Evolutionary conservation across 2,888 invertebrate genomes (phyloP), one percentile per base, ranked within the genome.

Genomic region (Frankliniella fusca): DNA sequence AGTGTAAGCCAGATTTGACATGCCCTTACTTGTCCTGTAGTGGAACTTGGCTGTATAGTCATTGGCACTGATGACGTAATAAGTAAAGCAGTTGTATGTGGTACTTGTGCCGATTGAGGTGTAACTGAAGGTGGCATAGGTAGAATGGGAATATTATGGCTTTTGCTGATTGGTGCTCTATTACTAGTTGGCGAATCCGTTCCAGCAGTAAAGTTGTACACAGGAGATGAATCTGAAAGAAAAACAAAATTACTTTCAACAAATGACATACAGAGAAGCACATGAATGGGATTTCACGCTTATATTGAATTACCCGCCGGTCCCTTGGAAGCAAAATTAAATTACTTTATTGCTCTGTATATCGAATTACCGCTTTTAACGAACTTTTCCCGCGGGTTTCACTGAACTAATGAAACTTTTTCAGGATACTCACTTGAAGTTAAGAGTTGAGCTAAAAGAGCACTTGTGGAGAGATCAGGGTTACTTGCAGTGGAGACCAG

Each of bases 391-490:
- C n/a, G n/a, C n/a, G n/a, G n/a, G n/a, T n/a, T n/a, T n/a, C n/a
- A n/a, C n/a, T n/a, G 2, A 38, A 5, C 38, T 20, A 54, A 54
- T 20, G 15, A 12, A 54, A 12, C 54, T 38, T 38, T 38, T 38
- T 38, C 18, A 1, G 48, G 23, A 83, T 82, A 90, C 91, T 89
- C 87, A 93, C 93, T 93, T 87, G 90, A 91, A 81, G 94, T 94
- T 85, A 97, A 92, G 84, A 97, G 91, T 87, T 96, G 95, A 80
- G 96, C 95, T 83, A 97, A 91, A 87, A 94, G 91, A 82, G 95
- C 94, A 89, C 94, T 95, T 86, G 82, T 61, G 27, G 81, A 80
- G 50, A 84, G 65, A 50, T 81, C 81, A 54, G 84, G 83, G 50
- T 83, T 83, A 80, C 83, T 82, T 61, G 81, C 48, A 79, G 82